Conservation (phyloP, 2,888 invertebrate genomes). For the Hypercompe scribonia region DNA sequence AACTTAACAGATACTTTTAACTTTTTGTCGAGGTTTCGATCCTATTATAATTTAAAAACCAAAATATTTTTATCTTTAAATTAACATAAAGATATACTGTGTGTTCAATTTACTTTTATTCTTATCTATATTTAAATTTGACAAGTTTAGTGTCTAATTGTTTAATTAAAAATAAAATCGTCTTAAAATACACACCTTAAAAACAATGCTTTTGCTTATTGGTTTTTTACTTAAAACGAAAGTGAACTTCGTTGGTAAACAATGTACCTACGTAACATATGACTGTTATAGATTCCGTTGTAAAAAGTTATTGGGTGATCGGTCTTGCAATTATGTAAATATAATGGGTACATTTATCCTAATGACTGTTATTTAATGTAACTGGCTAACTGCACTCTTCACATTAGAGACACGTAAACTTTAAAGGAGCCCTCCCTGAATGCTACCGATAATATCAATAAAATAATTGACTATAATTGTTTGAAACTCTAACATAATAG, state of each 20-base stretch:
- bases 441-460: slow-evolving; percentile 36
- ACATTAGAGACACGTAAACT: slow-evolving; percentile 37
- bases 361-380: slow-evolving; percentile 34
- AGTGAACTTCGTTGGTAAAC: background rate
- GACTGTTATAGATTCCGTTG: slow-evolving; percentile 32
- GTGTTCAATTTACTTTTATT: background rate
- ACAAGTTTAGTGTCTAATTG: background rate
- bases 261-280: slow-evolving; percentile 48
- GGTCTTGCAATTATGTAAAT: slow-evolving; percentile 35
- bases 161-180: background rate
- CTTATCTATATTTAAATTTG: background rate
- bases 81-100: background rate
- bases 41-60: background rate
- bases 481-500: slow-evolving; percentile 32
- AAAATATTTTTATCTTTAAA: background rate
- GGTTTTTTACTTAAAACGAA: background rate
- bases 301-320: slow-evolving; percentile 33
- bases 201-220: background rate
- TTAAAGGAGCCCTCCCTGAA: slow-evolving; percentile 32
- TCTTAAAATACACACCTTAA: background rate
- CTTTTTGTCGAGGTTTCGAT: background rate
- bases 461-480: slow-evolving; percentile 27
- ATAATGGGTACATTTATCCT: slow-evolving; percentile 32
- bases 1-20: background rate
- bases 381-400: slow-evolving; percentile 15